Percentiles rank a stretch among this genome's conserved stretches.
Conservation (phyloP, 35 echinoderm and acorn worm genomes). For the Stichopus chloronotus region DNA sequence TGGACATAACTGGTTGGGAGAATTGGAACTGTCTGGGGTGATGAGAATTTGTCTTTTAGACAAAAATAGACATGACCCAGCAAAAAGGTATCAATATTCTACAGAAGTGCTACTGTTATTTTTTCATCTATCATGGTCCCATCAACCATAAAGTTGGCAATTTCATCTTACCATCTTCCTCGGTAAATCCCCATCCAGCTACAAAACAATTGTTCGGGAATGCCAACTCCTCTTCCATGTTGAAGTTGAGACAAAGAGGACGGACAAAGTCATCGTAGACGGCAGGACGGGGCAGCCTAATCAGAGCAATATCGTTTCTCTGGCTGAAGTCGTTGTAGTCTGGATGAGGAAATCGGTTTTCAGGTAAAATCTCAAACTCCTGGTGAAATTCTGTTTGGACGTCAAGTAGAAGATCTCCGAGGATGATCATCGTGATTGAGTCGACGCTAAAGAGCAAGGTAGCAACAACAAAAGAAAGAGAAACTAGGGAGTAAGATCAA, state of each 20-base stretch:
- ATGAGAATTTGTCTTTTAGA: too few species aligned
- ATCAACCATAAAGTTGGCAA: too few species aligned
- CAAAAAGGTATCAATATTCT: too few species aligned
- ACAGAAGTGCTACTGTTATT: too few species aligned
- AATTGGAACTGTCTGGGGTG: too few species aligned
- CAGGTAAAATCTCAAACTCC: background rate
- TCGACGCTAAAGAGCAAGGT: background rate
- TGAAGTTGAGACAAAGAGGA: conserved; percentile 31
- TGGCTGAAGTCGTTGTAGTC: conserved; percentile 34
- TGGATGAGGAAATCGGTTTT: background rate
- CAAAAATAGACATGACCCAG: too few species aligned
- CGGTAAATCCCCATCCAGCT: conserved; percentile 49
- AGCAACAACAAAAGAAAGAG: too few species aligned
- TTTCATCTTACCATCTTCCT: conserved; percentile 10
- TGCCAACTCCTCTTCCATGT: background rate
- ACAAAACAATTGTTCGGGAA: conserved; percentile 18
- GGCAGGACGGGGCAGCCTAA: background rate
- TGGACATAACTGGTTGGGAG: too few species aligned
- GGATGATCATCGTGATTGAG: background rate
- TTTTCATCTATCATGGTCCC: too few species aligned
- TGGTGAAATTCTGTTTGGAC: background rate
- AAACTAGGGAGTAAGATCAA: too few species aligned
- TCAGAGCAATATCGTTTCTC: conserved; percentile 51
- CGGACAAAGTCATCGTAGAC: conserved; percentile 20
- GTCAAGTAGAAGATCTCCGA: conserved; percentile 19